A percentile compares a stretch with the other conserved stretches of the same genome.
Conservation (phyloP, 2,797 vertebrate species). For the Heteromormyrus szaboi region DNA sequence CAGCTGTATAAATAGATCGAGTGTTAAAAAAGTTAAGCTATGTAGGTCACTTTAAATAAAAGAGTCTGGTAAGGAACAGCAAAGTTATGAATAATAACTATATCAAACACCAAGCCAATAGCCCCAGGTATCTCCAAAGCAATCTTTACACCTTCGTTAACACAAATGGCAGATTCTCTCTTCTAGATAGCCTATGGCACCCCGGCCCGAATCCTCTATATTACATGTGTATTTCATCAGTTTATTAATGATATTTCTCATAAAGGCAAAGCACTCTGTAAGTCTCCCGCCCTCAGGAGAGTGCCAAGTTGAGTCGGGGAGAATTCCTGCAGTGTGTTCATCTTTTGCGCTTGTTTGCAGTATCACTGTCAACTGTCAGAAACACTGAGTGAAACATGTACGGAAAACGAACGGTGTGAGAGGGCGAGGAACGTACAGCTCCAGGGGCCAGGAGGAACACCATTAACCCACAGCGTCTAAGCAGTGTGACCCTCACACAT, state of each 20-base stretch:
- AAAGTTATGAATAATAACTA: constrained; percentile 9
- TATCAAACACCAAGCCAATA: not conserved
- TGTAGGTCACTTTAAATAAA: not conserved
- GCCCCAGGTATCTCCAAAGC: not conserved
- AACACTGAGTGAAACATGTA: not conserved
- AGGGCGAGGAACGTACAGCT: not conserved
- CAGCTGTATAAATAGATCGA: not conserved
- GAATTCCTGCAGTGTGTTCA: not conserved
- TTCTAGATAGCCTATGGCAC: not conserved
- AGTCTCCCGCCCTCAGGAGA: not conserved
- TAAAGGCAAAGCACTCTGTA: not conserved
- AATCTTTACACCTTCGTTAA: constrained; percentile 3
- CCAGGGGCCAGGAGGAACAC: not conserved
- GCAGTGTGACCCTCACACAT: not conserved
- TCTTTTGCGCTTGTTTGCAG: not conserved
- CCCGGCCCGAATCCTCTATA: not conserved
- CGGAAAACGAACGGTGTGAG: not conserved
- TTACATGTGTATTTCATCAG: constrained; percentile 14
- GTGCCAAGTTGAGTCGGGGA: not conserved
- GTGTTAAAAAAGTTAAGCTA: not conserved
- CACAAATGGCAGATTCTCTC: constrained; percentile 13
- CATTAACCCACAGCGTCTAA: not conserved
- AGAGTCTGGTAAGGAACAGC: not conserved
- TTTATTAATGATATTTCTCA: constrained; percentile 22
- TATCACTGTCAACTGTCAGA: not conserved